Percentiles rank a stretch among this genome's conserved stretches.
Evolutionary conservation across 1,140 invertebrate species (phyloP).

Genomic region (Drosophila parvula): DNA sequence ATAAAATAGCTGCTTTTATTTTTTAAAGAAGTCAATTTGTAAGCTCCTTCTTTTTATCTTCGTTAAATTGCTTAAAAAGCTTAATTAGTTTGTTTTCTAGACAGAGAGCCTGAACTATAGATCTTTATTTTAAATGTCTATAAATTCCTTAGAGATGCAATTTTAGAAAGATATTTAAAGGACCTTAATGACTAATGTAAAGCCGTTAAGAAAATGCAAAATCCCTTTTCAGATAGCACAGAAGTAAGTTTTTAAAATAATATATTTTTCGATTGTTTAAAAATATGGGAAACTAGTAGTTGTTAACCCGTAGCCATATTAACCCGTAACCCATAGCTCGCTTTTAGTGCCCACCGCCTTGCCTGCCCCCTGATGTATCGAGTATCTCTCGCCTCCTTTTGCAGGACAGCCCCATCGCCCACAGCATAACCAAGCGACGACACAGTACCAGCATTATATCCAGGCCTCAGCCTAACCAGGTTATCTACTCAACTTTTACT

Average conservation of each 20-base stretch:
- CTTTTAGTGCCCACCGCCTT: slow-evolving; percentile 43
- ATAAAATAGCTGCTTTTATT: not conserved
- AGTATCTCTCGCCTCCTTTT: slow-evolving; percentile 64
- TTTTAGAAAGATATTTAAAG: not conserved
- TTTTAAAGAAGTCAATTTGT: not conserved
- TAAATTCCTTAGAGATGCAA: too few species aligned
- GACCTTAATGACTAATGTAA: not conserved
- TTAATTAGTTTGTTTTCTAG: not conserved
- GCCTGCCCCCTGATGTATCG: slow-evolving; percentile 70
- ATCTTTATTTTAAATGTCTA: not conserved
- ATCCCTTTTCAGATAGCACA: too few species aligned
- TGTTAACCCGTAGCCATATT: not conserved
- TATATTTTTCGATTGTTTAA: not conserved
- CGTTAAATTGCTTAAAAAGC: not conserved
- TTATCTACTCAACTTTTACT: slow-evolving; percentile 67
- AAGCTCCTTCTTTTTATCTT: not conserved
- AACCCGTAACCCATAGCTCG: slow-evolving; percentile 29
- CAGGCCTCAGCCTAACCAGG: slow-evolving; percentile 84
- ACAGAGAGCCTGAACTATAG: not conserved
- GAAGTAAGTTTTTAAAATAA: not conserved
- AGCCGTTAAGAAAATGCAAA: not conserved
- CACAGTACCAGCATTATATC: slow-evolving; percentile 88
- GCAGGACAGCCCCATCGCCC: slow-evolving; percentile 85
- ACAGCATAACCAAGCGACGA: slow-evolving; percentile 88
- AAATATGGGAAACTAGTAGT: not conserved